Conservation (phyloP, 2,113 vertebrate genomes). For the Cochlearius cochlearius region DNA sequence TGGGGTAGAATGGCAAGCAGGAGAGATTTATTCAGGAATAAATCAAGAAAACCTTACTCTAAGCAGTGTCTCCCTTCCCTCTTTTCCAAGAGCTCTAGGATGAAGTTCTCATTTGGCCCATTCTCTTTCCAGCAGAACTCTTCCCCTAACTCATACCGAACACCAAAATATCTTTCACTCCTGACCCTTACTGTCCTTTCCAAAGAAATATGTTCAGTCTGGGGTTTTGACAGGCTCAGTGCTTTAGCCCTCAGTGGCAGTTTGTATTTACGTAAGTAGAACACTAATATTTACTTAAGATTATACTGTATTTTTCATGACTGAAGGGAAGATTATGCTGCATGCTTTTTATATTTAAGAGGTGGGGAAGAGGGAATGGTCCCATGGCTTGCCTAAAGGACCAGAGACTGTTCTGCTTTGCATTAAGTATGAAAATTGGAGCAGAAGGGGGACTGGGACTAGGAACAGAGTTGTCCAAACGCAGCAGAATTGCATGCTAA, state of each 20-base stretch:
- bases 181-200: slow-evolving; percentile 16
- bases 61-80: not conserved
- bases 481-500: not conserved
- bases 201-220: not conserved
- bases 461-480: not conserved
- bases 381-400: not conserved
- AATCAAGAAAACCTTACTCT: not conserved
- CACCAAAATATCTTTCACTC: not conserved
- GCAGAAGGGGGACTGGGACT: not conserved
- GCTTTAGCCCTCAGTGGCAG: slow-evolving; percentile 32
- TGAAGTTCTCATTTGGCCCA: not conserved
- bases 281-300: slow-evolving; percentile 56
- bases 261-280: slow-evolving; percentile 38
- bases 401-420: slow-evolving; percentile 21
- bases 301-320: slow-evolving; percentile 27
- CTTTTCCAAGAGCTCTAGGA: not conserved
- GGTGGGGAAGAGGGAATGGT: not conserved
- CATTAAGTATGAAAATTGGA: not conserved
- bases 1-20: not conserved
- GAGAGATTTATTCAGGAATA: not conserved
- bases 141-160: not conserved
- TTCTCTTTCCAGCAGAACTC: not conserved
- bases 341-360: slow-evolving; percentile 14
- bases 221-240: slow-evolving; percentile 20
- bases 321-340: slow-evolving; percentile 21